Conservation (phyloP, 2,797 vertebrate species). For the Sebastes baramenuke region DNA sequence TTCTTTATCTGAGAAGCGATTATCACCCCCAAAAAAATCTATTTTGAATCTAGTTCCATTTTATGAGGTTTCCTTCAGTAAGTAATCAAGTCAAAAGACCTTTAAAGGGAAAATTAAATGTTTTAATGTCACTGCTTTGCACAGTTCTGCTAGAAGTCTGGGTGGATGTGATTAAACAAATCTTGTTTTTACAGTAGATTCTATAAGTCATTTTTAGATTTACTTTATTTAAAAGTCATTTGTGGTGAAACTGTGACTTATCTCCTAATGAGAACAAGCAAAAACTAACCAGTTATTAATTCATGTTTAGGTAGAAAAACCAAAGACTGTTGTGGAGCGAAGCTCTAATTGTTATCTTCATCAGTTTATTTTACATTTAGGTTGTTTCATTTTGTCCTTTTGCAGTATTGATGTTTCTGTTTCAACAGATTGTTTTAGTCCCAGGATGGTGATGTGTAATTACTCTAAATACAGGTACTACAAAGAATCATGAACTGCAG, state of each 20-base stretch:
- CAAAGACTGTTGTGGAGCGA: constrained; percentile 1
- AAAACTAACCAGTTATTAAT: background rate
- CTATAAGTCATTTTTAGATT: no score
- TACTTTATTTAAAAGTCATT: background rate
- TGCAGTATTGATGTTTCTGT: background rate
- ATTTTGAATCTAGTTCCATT: background rate
- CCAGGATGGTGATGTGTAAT: background rate
- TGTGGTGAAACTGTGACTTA: background rate
- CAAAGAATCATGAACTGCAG: background rate
- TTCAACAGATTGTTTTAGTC: background rate
- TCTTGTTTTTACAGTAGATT: background rate
- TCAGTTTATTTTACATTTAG: background rate
- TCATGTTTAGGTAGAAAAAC: background rate
- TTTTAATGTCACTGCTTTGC: background rate
- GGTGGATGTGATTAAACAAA: background rate
- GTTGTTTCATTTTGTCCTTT: background rate
- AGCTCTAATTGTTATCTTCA: background rate
- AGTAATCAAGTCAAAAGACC: background rate
- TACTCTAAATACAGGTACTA: background rate
- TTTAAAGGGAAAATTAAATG: background rate
- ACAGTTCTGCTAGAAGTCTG: no score
- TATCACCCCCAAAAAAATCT: background rate
- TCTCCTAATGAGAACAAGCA: background rate
- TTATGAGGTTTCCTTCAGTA: background rate
- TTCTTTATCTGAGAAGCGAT: background rate